Evolutionary conservation across 2,797 vertebrate species (phyloP).

Genomic region (Phataginus tetradactyla): DNA sequence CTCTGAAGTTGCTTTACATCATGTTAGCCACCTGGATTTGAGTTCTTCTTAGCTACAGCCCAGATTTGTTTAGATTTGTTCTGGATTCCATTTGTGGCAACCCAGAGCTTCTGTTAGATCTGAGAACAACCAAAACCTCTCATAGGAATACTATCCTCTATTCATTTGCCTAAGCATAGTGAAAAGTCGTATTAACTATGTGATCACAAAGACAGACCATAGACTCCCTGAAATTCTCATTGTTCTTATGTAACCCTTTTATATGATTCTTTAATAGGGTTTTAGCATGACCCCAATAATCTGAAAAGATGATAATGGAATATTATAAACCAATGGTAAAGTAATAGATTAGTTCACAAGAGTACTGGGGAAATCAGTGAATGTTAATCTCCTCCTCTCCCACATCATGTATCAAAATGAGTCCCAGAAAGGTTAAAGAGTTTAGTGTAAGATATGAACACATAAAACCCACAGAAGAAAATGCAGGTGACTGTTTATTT

Average conservation of each 20-base stretch:
- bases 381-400: not conserved
- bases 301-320: not conserved
- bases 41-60: not conserved
- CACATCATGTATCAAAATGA: conserved; percentile 9
- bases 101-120: not conserved
- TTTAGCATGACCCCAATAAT: not conserved
- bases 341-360: not conserved
- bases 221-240: not conserved
- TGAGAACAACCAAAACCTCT: not conserved
- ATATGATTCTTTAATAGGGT: not conserved
- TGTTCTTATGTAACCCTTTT: conserved; percentile 22
- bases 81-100: conserved; percentile 10
- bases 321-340: conserved; percentile 30
- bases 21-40: not conserved
- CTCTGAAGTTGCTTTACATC: not conserved
- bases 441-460: not conserved
- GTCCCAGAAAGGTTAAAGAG: not conserved
- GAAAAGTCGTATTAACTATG: not conserved
- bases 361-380: not conserved
- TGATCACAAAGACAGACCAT: not conserved
- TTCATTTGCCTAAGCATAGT: not conserved
- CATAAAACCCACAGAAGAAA: not conserved
- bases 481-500: not conserved
- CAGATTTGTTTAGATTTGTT: not conserved
- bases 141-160: not conserved